Percentiles rank a stretch among this genome's conserved stretches.
phyloP scores from a whole-genome alignment of 2,888 invertebrate species.

The Diadromus collaris region DNA sequence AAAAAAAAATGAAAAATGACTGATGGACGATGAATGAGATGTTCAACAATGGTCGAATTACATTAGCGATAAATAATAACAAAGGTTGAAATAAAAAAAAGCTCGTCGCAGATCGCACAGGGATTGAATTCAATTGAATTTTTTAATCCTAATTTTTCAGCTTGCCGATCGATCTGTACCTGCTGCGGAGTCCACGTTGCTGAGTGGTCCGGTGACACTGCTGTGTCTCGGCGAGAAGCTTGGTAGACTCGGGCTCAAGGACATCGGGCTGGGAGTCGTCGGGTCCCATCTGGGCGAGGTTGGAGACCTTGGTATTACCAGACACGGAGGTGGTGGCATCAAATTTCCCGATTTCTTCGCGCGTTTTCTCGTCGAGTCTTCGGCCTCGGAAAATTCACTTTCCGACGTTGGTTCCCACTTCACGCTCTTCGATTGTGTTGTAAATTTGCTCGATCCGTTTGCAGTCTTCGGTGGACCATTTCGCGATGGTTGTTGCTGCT shows the following conservation, averaged over 20 bases:
- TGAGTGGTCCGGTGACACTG: conserved; percentile 75
- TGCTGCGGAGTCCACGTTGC: conserved; percentile 78
- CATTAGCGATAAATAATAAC: conserved; percentile 25
- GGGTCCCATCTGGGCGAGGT: conserved; percentile 78
- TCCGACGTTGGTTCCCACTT: conserved; percentile 85
- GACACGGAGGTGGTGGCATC: conserved; percentile 68
- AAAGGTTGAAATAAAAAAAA: conserved; percentile 23
- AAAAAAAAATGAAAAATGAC: no score
- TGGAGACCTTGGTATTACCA: conserved; percentile 74
- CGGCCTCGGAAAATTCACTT: conserved; percentile 84
- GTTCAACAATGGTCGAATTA: conserved; percentile 38
- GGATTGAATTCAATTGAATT: neutral
- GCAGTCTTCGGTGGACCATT: conserved; percentile 37
- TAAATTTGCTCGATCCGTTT: conserved; percentile 62
- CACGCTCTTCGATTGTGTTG: conserved; percentile 79
- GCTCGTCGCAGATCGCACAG: conserved; percentile 22
- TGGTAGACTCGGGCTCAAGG: conserved; percentile 83
- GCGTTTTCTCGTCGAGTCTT: conserved; percentile 79
- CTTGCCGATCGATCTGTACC: conserved; percentile 69
- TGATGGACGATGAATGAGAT: conserved; percentile 45
- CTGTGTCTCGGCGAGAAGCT: conserved; percentile 82
- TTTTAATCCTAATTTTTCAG: conserved; percentile 18
- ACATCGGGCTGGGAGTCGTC: conserved; percentile 82
- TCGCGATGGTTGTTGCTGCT: conserved; percentile 38
- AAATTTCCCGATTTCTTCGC: conserved; percentile 77